These are phyloP conservation scores for Engraulis encrasicolus DNA, from an alignment of 2,113 vertebrate species.

Conservation along the genomic window DNA sequence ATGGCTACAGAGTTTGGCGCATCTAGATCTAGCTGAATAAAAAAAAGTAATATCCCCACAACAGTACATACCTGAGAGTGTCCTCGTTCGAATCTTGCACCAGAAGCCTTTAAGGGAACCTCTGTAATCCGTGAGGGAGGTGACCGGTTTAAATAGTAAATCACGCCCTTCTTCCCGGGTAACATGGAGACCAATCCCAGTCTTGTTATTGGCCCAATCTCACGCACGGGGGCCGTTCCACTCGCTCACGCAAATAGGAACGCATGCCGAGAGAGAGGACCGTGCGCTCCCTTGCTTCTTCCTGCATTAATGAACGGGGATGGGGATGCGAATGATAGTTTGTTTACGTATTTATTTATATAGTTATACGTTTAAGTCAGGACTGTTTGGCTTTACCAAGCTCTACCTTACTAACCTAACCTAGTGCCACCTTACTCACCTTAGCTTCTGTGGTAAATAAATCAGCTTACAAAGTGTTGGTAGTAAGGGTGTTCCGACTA, in stretches of 20 bases:
- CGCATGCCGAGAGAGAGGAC: background rate
- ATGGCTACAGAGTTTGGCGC: background rate
- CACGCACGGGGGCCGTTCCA: background rate
- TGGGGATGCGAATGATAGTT: too few species aligned
- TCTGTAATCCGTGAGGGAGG: slow-evolving; percentile 14
- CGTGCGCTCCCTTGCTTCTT: too few species aligned
- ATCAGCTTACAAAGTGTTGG: too few species aligned
- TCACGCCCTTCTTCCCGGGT: slow-evolving; percentile 20
- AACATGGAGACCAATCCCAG: background rate
- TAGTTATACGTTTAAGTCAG: too few species aligned
- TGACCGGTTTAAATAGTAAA: slow-evolving; percentile 14
- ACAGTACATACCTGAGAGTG: slow-evolving; percentile 12
- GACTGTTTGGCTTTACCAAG: too few species aligned
- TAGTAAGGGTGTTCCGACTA: too few species aligned
- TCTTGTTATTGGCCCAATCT: background rate
- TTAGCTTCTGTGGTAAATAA: too few species aligned
- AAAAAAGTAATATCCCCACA: background rate
- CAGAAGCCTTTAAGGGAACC: background rate
- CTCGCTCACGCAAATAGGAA: background rate
- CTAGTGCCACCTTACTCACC: too few species aligned
- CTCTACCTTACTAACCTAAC: too few species aligned
- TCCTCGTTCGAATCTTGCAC: background rate
- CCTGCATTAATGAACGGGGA: too few species aligned
- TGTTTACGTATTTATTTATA: too few species aligned
- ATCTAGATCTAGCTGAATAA: background rate